Base-by-base conservation (phyloP, 2,113 vertebrate species). In the Cariama cristata region DNA sequence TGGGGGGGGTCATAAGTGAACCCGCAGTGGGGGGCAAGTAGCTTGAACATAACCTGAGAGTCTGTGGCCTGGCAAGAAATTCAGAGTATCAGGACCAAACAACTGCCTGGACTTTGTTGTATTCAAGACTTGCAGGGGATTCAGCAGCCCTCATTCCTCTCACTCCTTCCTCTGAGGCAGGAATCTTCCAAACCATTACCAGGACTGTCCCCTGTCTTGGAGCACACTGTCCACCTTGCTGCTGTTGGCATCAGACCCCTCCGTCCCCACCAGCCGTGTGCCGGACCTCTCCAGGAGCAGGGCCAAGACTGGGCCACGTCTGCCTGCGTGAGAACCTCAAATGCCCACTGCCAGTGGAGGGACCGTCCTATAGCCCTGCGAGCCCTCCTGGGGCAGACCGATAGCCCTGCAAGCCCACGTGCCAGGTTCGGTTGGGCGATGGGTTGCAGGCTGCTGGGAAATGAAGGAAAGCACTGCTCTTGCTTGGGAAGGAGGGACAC, bases 21-120 rank as follows among this genome's bases (percentile, higher is more conserved):
- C 5, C 6, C 1, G 38, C 38, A 2, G 0, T 38, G 8, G 5
- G 19, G 40, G 13, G 4, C 11, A 38, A 63, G 17, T 38, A 56
- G 20, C 38, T 86, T 50, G 44, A 32, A 32, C 63, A 52, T 55
- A 52, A 85, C 33, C 53, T 28, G 68, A 27, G 26, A 66, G 4
- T 52, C 28, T 81, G 26, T 77, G 58, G 35, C 40, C 76, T 68
- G 40, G 53, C 19, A 60, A 76, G 80, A 80, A 93, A 50, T 17
- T 67, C n/a, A 53, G 58, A 55, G 22, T 7, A 53, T 50, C 49
- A 28, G 45, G 33, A 71, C 12, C 40, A 80, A 55, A 80, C 44
- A 76, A 47, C 30, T 53, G 35, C 23, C 35, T 49, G 59, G 44
- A 35, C 42, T 45, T 77, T 5, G 7, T 56, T 49, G 45, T 69